Conservation (phyloP, 2,888 invertebrate species). For the Catotricha subobsoleta region DNA sequence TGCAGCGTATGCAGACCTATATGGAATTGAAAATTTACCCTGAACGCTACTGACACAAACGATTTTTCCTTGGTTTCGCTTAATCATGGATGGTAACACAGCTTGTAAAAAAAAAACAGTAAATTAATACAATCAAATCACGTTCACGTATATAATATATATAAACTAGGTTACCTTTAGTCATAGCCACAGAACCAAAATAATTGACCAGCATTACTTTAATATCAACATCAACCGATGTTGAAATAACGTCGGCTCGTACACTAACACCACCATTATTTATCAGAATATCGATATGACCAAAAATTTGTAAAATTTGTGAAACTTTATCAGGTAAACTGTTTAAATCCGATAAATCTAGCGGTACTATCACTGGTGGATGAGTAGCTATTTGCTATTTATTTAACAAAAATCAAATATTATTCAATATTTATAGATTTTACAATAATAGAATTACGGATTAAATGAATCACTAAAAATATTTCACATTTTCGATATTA, state of each 20-base stretch:
- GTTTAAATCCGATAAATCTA: slow-evolving; percentile 60
- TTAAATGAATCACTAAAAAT: too few species aligned
- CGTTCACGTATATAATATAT: neutral
- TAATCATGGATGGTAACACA: slow-evolving; percentile 64
- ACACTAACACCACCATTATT: slow-evolving; percentile 81
- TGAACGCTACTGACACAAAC: slow-evolving; percentile 85
- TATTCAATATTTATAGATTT: neutral
- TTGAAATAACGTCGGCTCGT: slow-evolving; percentile 55
- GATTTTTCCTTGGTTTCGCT: slow-evolving; percentile 56
- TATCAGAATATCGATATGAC: slow-evolving; percentile 68
- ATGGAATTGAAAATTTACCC: slow-evolving; percentile 78
- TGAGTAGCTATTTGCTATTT: slow-evolving; percentile 39
- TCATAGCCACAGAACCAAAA: slow-evolving; percentile 79
- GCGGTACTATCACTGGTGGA: slow-evolving; percentile 51
- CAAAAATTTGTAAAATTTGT: slow-evolving; percentile 50
- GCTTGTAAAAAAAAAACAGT: slow-evolving; percentile 34
- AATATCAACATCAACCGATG: slow-evolving; percentile 63
- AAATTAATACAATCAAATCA: neutral
- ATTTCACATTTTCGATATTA: too few species aligned
- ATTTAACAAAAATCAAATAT: slow-evolving; percentile 7
- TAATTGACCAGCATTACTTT: slow-evolving; percentile 88
- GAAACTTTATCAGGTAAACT: slow-evolving; percentile 41
- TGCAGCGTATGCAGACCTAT: slow-evolving; percentile 73
- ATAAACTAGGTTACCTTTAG: slow-evolving; percentile 47
- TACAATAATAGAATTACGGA: neutral